A percentile compares a stretch with the other conserved stretches of the same genome.
Conservation (phyloP, 2,797 vertebrate species). For the Arctocebus calabarensis region DNA sequence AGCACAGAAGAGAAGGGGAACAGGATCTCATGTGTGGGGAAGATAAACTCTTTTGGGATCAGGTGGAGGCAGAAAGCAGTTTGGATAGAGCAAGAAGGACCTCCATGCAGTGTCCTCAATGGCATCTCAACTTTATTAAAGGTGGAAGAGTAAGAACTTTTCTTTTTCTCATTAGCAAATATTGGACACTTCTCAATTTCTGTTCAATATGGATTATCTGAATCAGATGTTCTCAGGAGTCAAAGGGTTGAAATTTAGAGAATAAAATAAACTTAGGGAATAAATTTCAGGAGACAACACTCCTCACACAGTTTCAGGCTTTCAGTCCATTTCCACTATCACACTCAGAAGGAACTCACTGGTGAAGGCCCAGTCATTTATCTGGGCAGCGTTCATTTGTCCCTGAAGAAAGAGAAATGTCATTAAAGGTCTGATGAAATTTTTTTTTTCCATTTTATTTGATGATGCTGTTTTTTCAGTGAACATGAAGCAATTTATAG, state of each 20-base stretch:
- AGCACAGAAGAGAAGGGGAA: background rate
- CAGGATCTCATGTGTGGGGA: background rate
- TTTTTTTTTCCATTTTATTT: background rate
- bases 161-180: background rate
- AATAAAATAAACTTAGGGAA: background rate
- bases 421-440: background rate
- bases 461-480: background rate
- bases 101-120: background rate
- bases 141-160: background rate
- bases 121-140: background rate
- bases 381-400: background rate
- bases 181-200: background rate
- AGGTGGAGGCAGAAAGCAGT: background rate
- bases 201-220: background rate
- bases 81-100: background rate
- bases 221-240: background rate
- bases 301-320: background rate
- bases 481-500: background rate
- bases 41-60: rapidly evolving
- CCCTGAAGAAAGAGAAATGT: background rate
- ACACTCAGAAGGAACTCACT: background rate
- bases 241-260: background rate
- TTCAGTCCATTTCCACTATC: background rate
- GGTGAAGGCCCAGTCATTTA: background rate
- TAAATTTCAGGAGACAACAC: background rate